These are phyloP conservation scores for Megaleporinus macrocephalus DNA, from an alignment of 2,113 vertebrate species.

Conservation along the genomic window DNA sequence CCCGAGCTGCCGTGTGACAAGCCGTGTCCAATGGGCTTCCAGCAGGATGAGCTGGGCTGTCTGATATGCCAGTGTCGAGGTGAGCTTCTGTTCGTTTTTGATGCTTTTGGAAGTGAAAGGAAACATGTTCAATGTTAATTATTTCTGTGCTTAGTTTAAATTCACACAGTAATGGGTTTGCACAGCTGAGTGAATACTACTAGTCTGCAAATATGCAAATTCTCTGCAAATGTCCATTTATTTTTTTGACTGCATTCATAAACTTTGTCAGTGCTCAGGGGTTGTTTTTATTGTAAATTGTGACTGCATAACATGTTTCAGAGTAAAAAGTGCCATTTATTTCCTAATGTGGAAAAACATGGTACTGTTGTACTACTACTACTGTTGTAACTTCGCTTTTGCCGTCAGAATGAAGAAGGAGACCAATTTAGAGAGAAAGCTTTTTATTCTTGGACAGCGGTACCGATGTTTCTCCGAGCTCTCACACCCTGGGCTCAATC, in stretches of 20 bases:
- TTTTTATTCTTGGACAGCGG: too few relatives aligned
- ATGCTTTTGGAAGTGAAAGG: background rate
- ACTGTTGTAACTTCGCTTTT: too few relatives aligned
- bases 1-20: slow-evolving; percentile 85
- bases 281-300: background rate
- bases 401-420: too few relatives aligned
- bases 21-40: slow-evolving; percentile 85
- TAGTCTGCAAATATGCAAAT: background rate
- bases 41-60: slow-evolving; percentile 84
- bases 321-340: background rate
- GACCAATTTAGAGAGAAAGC: too few relatives aligned
- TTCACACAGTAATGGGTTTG: background rate
- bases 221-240: background rate
- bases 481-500: too few relatives aligned
- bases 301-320: background rate
- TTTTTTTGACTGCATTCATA: background rate
- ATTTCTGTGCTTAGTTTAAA: too few relatives aligned
- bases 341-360: background rate
- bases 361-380: too few relatives aligned
- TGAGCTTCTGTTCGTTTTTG: slow-evolving; percentile 54
- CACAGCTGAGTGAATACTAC: background rate
- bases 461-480: too few relatives aligned
- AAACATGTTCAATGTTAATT: background rate
- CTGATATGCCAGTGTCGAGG: slow-evolving; percentile 87
- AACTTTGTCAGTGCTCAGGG: background rate